Evolutionary conservation across 1,140 invertebrate genomes (phyloP).

Genomic region (Drosophila sproati): DNA sequence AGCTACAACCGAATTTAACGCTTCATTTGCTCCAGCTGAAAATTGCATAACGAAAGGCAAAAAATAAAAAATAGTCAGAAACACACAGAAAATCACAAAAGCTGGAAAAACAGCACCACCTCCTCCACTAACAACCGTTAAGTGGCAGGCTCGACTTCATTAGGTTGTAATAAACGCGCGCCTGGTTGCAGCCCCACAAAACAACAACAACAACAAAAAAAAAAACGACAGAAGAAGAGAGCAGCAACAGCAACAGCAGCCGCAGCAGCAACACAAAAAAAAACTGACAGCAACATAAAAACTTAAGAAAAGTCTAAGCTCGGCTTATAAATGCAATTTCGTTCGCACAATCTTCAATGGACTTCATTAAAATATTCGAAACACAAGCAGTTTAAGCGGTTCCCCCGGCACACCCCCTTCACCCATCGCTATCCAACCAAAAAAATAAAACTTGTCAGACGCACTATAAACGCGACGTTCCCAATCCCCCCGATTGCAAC

Average conservation of each 20-base stretch:
- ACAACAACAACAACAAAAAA: conserved; percentile 13
- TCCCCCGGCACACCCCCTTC: not conserved
- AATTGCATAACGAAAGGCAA: conserved; percentile 45
- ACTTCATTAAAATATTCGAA: conserved; percentile 83
- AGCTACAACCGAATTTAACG: conserved; percentile 40
- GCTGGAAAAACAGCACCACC: conserved; percentile 36
- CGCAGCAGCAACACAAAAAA: not conserved
- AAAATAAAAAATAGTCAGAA: conserved; percentile 5
- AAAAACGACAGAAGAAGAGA: not conserved
- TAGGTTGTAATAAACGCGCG: conserved; percentile 81
- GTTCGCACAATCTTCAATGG: conserved; percentile 81
- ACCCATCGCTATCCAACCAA: not conserved
- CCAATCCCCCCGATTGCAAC: not conserved
- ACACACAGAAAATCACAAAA: not conserved
- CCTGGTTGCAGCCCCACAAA: conserved; percentile 63
- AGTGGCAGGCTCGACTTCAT: conserved; percentile 81
- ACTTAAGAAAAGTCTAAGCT: conserved; percentile 70
- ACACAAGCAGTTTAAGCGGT: conserved; percentile 75
- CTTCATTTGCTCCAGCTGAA: conserved; percentile 45
- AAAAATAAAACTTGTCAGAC: conserved; percentile 69
- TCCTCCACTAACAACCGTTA: conserved; percentile 64
- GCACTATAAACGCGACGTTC: conserved; percentile 54
- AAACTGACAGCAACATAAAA: conserved; percentile 79
- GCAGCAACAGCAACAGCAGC: conserved; percentile 18
- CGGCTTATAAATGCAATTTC: conserved; percentile 81